phyloP scores from a whole-genome alignment of 2,113 vertebrate genomes.

The Mustelus asterias region DNA sequence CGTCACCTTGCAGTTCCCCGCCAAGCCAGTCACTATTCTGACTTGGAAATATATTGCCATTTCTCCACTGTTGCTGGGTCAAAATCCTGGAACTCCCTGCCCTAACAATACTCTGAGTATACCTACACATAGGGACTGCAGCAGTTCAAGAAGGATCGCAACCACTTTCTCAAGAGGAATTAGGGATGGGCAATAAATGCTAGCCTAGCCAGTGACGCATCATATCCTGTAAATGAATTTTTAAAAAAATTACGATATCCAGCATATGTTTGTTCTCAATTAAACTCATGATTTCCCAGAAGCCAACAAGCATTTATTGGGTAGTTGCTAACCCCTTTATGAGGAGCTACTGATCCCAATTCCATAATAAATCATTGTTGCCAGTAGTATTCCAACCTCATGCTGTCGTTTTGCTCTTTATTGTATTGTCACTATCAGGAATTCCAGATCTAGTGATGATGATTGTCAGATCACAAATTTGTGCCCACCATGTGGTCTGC shows the following conservation, averaged over 20 bases:
- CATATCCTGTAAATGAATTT: too few species aligned
- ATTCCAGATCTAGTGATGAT: neutral
- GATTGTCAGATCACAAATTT: neutral
- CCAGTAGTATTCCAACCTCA: neutral
- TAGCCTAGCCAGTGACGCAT: too few species aligned
- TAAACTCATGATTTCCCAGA: neutral
- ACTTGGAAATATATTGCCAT: too few species aligned
- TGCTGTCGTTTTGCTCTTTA: neutral
- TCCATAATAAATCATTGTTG: neutral
- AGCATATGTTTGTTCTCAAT: neutral
- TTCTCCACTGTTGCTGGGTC: too few species aligned
- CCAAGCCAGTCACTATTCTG: too few species aligned
- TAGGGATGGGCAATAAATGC: too few species aligned
- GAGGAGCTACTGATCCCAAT: neutral
- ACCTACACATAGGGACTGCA: too few species aligned
- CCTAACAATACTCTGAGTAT: too few species aligned
- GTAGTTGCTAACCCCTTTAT: neutral
- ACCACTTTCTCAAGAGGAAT: too few species aligned
- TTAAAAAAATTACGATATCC: neutral
- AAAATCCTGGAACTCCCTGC: too few species aligned
- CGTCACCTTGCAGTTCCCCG: too few species aligned
- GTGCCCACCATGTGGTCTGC: neutral
- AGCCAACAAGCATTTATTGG: neutral
- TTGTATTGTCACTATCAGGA: neutral
- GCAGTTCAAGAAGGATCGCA: too few species aligned